Evolutionary conservation across 92 coral and sea anemone species (phyloP).

Genomic region (Zoanthus sociatus): DNA sequence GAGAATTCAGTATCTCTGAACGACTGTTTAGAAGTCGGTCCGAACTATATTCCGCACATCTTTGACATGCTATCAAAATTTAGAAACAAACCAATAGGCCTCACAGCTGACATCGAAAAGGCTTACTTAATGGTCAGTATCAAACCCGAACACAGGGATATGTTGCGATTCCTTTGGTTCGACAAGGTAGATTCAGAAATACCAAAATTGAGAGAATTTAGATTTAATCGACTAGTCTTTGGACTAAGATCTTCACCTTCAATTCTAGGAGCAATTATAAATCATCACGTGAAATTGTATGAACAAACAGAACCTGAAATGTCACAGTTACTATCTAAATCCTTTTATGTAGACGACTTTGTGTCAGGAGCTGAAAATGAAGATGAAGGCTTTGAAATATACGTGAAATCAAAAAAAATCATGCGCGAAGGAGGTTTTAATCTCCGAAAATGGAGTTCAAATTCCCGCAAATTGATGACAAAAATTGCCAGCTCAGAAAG

Average conservation of each 20-base stretch:
- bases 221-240: constrained; percentile 65
- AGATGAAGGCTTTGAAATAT: constrained; percentile 34
- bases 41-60: constrained; percentile 59
- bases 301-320: constrained; percentile 59
- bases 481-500: constrained; percentile 16
- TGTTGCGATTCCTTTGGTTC: constrained; percentile 67
- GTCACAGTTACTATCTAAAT: constrained; percentile 42
- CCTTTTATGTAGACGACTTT: constrained; percentile 62
- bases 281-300: constrained; percentile 51
- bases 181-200: constrained; percentile 27
- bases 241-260: constrained; percentile 69
- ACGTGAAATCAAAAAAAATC: constrained; percentile 36
- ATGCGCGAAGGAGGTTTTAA: constrained; percentile 45
- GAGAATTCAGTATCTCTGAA: constrained; percentile 41
- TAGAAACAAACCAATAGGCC: constrained; percentile 30
- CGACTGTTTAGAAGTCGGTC: constrained; percentile 56
- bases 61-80: constrained; percentile 53
- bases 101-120: constrained; percentile 60
- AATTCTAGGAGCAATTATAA: constrained; percentile 70
- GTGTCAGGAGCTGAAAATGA: constrained; percentile 54
- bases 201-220: constrained; percentile 36
- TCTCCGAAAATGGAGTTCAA: constrained; percentile 46
- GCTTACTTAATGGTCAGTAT: constrained; percentile 62
- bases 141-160: constrained; percentile 57
- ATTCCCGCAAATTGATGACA: constrained; percentile 20